Conservation (phyloP, 2,113 vertebrate species). For the Pagrus major region DNA sequence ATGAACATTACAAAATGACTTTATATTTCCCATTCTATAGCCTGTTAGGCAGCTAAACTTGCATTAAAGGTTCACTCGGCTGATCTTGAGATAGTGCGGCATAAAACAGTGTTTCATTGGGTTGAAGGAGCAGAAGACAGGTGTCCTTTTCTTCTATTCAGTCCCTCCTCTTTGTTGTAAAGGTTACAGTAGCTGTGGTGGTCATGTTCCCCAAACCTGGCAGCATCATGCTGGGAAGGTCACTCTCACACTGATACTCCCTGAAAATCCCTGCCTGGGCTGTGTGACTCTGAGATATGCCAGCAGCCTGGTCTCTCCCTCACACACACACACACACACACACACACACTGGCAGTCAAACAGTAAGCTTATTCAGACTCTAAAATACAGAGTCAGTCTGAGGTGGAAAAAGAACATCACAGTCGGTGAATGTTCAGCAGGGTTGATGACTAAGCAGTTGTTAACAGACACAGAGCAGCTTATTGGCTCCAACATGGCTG, state of each 20-base stretch:
- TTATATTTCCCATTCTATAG: neutral
- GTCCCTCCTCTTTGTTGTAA: neutral
- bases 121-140: slow-evolving; percentile 14
- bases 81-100: neutral
- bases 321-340: neutral
- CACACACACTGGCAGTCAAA: slow-evolving; percentile 63
- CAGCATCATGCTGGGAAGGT: slow-evolving; percentile 43
- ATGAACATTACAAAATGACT: neutral
- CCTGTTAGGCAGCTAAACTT: neutral
- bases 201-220: slow-evolving; percentile 36
- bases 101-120: slow-evolving; percentile 6
- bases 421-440: slow-evolving; percentile 64
- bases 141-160: slow-evolving; percentile 29
- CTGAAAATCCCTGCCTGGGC: slow-evolving; percentile 19
- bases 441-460: slow-evolving; percentile 63
- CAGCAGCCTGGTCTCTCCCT: slow-evolving; percentile 12
- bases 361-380: slow-evolving; percentile 73
- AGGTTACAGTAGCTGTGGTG: slow-evolving; percentile 27
- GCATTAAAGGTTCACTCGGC: neutral
- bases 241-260: neutral
- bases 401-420: slow-evolving; percentile 80
- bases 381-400: slow-evolving; percentile 63
- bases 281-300: slow-evolving; percentile 20
- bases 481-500: slow-evolving; percentile 41
- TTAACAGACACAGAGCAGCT: slow-evolving; percentile 59